Base-by-base conservation (phyloP, 2,113 vertebrate genomes). In the Andinoacara biseriatus region DNA sequence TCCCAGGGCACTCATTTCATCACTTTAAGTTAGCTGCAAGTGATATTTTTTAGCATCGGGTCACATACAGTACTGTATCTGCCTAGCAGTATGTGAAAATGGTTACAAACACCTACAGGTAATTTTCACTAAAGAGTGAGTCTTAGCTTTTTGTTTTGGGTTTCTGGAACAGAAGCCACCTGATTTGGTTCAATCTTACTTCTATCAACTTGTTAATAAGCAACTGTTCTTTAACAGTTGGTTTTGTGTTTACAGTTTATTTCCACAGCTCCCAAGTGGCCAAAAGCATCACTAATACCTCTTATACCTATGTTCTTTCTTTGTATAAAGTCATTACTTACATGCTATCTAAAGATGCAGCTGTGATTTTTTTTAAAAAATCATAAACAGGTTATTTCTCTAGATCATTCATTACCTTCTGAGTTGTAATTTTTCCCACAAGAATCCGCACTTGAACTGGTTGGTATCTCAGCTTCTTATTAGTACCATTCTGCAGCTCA, bases 371-470 rank as follows among this genome's bases (percentile, higher is more conserved):
- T 33, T 33, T 22, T 24, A 58, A 43, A 22, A 22, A 13, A 75
- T 24, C 7, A 59, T 74, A 59, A 35, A 46, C 49, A n/a, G 24
- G 35, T 69, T 40, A 4, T 43, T 74, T 31, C 10, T 69, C 38
- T 49, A 3, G 13, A 58, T 15, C 20, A 56, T 15, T 75, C 86
- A 52, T 29, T 65, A 33, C 43, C 76, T 79, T 54, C 58, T 49
- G 31, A 83, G 20, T 56, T 81, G 35, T 75, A 82, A 85, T 89
- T 86, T 83, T 76, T 74, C 35, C 43, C 43, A 0, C 54, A 65
- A 17, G 57, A 90, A 54, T 78, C 60, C 57, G 58, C 29, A 75
- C 29, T 78, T 4, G 1, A 75, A 85, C 17, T 40, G 6, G 2
- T 2, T 1, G 22, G 75, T 78, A 69, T 81, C 58, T 76, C 38